A percentile compares a stretch with the other conserved stretches of the same genome.
phyloP scores from a whole-genome alignment of 2,113 vertebrate genomes.

The Nestor notabilis region DNA sequence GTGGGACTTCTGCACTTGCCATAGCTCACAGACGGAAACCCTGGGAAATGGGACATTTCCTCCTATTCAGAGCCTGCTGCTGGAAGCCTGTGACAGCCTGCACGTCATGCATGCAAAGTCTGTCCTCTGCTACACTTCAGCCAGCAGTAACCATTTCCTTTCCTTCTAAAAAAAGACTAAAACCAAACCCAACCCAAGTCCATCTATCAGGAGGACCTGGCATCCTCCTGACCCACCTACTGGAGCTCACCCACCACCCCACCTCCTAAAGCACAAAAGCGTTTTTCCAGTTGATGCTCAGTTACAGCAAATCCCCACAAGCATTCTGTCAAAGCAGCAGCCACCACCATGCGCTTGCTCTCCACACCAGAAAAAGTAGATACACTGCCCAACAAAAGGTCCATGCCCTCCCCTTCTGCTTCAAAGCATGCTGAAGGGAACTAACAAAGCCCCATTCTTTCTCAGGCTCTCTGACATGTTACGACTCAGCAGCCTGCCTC shows the following conservation, averaged over 20 bases:
- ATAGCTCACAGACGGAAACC: neutral
- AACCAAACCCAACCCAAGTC: neutral
- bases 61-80: neutral
- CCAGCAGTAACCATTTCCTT: neutral
- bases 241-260: neutral
- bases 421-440: neutral
- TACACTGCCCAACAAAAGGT: fast-evolving
- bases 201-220: neutral
- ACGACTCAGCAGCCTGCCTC: neutral
- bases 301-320: neutral
- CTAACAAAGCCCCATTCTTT: neutral
- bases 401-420: neutral
- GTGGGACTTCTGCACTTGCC: fast-evolving
- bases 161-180: neutral
- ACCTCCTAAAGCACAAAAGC: neutral
- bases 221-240: neutral
- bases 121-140: neutral
- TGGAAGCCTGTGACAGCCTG: neutral
- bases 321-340: neutral
- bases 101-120: neutral
- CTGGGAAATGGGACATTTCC: neutral
- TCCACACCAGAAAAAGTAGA: neutral
- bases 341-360: fast-evolving
- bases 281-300: neutral
- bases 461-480: fast-evolving